phyloP scores from a whole-genome alignment of 2,888 invertebrate species.

The Drosophila cognata region DNA sequence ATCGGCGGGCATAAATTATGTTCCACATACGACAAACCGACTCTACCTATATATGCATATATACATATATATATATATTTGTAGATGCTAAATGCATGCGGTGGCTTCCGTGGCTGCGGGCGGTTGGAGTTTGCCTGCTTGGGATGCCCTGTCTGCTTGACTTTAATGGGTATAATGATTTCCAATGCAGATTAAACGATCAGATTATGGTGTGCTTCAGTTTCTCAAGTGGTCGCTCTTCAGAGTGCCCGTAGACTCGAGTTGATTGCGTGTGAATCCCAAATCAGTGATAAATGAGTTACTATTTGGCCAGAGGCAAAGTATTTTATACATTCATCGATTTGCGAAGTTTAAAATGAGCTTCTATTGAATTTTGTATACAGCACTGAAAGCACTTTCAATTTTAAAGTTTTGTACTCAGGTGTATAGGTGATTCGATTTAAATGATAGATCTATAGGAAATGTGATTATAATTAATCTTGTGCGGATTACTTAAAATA shows the following conservation, averaged over 20 bases:
- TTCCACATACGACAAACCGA: slow-evolving; percentile 40
- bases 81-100: slow-evolving; percentile 19
- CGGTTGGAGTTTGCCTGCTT: slow-evolving; percentile 20
- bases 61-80: neutral
- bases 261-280: slow-evolving; percentile 22
- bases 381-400: slow-evolving; percentile 1
- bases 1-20: slow-evolving; percentile 78
- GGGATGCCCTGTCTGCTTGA: slow-evolving; percentile 55
- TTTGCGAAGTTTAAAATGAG: neutral
- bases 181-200: slow-evolving; percentile 79
- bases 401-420: neutral
- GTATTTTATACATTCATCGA: neutral
- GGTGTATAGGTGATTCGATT: neutral
- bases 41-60: neutral
- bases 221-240: slow-evolving; percentile 47
- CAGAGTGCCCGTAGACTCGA: slow-evolving; percentile 22
- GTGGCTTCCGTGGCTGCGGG: slow-evolving; percentile 41
- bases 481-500: neutral
- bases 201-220: slow-evolving; percentile 68
- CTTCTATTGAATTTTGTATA: slow-evolving; percentile 6
- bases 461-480: slow-evolving; percentile 16
- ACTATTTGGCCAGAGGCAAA: slow-evolving; percentile 8
- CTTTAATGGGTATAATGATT: slow-evolving; percentile 75
- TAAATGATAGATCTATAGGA: neutral
- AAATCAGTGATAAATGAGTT: slow-evolving; percentile 37